These are phyloP conservation scores for Gila orcuttii DNA, from an alignment of 2,113 vertebrate genomes.

Conservation along the genomic window DNA sequence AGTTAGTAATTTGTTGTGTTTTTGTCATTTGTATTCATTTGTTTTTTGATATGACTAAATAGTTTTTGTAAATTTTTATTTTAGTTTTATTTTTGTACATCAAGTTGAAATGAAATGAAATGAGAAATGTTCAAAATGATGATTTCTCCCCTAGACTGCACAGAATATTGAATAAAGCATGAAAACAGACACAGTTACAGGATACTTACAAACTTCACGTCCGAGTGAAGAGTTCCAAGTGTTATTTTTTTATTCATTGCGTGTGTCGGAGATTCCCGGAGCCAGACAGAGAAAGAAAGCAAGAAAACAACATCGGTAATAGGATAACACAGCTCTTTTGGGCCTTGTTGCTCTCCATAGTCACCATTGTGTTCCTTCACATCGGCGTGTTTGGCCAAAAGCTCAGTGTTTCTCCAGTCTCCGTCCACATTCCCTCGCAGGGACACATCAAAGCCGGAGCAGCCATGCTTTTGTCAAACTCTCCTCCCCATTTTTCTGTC, in stretches of 20 bases:
- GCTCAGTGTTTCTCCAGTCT: slow-evolving; percentile 68
- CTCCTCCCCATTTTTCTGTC: slow-evolving; percentile 81
- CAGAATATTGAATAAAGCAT: background rate
- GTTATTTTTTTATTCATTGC: slow-evolving; percentile 22
- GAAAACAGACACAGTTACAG: background rate
- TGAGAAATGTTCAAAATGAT: too few species aligned
- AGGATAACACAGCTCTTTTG: slow-evolving; percentile 26
- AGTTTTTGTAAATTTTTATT: too few species aligned
- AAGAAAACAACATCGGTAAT: slow-evolving; percentile 22
- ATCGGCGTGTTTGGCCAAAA: slow-evolving; percentile 60
- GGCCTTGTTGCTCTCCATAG: slow-evolving; percentile 59
- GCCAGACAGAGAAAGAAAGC: background rate
- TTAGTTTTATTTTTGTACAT: too few species aligned
- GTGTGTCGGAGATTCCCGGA: background rate
- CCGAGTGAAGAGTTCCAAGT: slow-evolving; percentile 9
- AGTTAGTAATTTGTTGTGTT: too few species aligned
- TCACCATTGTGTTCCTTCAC: slow-evolving; percentile 68
- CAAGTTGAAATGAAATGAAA: too few species aligned
- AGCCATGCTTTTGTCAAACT: slow-evolving; percentile 81
- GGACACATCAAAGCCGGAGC: slow-evolving; percentile 85
- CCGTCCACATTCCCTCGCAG: slow-evolving; percentile 74
- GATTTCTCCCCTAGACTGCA: background rate
- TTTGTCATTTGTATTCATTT: too few species aligned
- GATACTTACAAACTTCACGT: slow-evolving; percentile 53
- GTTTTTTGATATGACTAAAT: too few species aligned